A percentile compares a stretch with the other conserved stretches of the same genome.
These are phyloP conservation scores for Lysandra coridon DNA, from an alignment of 2,888 invertebrate species.

Conservation along the genomic window DNA sequence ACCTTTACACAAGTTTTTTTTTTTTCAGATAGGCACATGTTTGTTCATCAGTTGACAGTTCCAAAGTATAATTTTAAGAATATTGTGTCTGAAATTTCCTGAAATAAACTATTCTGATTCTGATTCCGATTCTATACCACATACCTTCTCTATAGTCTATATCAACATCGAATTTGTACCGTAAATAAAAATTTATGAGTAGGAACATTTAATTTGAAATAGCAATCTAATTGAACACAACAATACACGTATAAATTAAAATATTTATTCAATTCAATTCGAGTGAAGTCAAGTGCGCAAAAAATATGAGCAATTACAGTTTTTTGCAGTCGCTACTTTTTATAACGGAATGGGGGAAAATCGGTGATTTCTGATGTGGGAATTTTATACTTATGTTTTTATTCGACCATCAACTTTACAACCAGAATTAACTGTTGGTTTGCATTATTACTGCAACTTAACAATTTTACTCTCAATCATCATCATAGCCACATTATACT, in stretches of 20 bases:
- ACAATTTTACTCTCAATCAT: background rate
- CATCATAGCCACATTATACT: background rate
- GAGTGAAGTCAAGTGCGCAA: background rate
- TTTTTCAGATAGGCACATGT: no score
- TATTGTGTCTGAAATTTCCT: background rate
- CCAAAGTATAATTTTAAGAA: background rate
- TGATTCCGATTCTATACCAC: no score
- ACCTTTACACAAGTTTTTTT: no score
- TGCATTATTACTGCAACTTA: background rate
- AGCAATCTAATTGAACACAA: background rate
- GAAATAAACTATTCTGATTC: no score
- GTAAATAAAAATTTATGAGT: no score
- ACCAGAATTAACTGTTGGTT: background rate
- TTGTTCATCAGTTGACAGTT: no score
- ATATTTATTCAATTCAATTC: background rate
- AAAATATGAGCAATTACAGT: background rate
- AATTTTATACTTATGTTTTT: constrained; percentile 25
- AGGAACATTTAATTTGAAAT: background rate
- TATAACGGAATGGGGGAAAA: constrained; percentile 29
- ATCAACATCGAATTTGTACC: background rate
- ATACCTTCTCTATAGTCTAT: background rate
- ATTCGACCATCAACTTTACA: constrained; percentile 13
- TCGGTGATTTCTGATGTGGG: constrained; percentile 30
- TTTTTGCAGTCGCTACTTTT: constrained; percentile 19
- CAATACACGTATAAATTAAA: background rate